These are phyloP conservation scores for Cryptus viduatorius DNA, from an alignment of 2,888 invertebrate species.

Conservation along the genomic window DNA sequence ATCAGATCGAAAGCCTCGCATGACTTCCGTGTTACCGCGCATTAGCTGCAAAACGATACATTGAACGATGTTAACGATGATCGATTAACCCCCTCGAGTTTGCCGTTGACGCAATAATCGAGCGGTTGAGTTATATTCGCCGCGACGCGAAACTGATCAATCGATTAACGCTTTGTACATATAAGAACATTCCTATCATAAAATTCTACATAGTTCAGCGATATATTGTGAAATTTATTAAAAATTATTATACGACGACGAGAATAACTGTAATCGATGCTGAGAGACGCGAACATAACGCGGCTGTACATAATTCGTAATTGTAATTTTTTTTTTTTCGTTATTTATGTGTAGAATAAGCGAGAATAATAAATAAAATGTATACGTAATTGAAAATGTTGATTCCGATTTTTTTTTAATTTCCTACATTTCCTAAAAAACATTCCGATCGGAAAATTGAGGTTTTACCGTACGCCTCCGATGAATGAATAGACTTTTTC, in stretches of 20 bases:
- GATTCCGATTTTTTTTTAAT: background rate
- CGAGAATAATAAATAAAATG: constrained; percentile 36
- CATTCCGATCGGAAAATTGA: no score
- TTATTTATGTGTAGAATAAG: constrained; percentile 53
- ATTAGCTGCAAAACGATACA: background rate
- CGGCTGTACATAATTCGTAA: constrained; percentile 52
- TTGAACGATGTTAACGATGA: background rate
- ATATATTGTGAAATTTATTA: background rate
- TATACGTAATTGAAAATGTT: background rate
- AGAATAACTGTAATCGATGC: background rate
- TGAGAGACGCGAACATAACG: background rate
- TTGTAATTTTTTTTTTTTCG: constrained; percentile 24
- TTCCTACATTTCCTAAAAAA: no score
- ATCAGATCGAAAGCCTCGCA: background rate
- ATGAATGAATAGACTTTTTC: background rate
- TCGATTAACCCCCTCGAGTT: background rate
- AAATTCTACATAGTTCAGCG: background rate
- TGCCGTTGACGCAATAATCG: no score
- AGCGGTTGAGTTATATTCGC: no score
- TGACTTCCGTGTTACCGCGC: no score
- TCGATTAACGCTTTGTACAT: background rate
- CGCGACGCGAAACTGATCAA: background rate
- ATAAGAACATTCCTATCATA: constrained; percentile 18
- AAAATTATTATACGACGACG: background rate
- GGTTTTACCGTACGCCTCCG: background rate